Evolutionary conservation across 2,113 vertebrate genomes (phyloP), one percentile per base, ranked within the genome.

Genomic region (Cyanoliseus patagonus): DNA sequence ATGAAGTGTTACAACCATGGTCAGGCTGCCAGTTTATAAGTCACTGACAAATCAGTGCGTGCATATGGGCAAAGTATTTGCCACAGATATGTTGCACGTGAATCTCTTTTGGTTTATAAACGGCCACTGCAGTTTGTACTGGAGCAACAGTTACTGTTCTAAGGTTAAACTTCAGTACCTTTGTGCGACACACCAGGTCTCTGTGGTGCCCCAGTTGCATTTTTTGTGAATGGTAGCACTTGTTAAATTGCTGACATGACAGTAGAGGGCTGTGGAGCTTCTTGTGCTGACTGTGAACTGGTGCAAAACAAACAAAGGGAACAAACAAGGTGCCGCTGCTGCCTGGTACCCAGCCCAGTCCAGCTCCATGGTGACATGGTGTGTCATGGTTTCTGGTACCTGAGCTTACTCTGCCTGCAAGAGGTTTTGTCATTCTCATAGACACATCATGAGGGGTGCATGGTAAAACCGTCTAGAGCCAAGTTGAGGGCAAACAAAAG

Each of bases 181-280:
- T 86, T 53, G 10, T 75, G 42, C 70, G 55, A 39, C 46, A 25
- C 8, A 53, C 37, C 22, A 75, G 8, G 22, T 37, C 46, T 67
- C 39, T 59, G 41, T 63, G 22, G 22, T 77, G 55, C 55, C 47
- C 70, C 20, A 31, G 24, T 62, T 63, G 20, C 23, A n/a, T 46
- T 52, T 89, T 67, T 74, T 64, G 22, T 72, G 28, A 72, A 39
- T 72, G 51, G 33, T 75, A 57, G 17, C n/a, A 42, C 66, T 89
- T 0, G 0, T 82, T 53, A 72, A 51, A 59, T 61, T 83, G 41
- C 31, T 31, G 27, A 25, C 0, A 0, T 53, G 47, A 35, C 25
- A 53, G 23, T 10, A 49, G 55, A 46, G 41, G 22, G n/a, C 46
- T 63, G 37, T 84, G 39, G n/a, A 59, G 20, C 37, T 67, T 10